Evolutionary conservation across 53 echinoderm and acorn worm genomes (phyloP), one percentile per base, ranked within the genome.

Genomic region (Apostichopus leukothele): DNA sequence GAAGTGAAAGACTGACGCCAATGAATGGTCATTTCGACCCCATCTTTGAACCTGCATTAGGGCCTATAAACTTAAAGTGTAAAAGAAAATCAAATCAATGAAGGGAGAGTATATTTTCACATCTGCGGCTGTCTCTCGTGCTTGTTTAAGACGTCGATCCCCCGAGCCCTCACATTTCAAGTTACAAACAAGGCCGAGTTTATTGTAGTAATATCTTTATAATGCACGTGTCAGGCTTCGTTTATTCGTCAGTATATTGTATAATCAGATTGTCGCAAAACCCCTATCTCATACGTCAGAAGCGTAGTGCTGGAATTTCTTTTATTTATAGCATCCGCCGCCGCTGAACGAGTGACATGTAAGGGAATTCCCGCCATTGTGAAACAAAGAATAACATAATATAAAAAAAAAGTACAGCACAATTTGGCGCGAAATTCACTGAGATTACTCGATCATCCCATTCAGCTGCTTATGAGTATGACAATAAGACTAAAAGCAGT

Each of bases 211-310:
- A 39, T 39, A 39, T 39, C 39, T 39, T 39, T 39, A 57, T 57
- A 57, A 19, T 16, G 18, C 71, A 71, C 71, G 71, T 71, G 71
- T 71, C 71, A n/a, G 71, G 71, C 71, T 71, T 71, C 71, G 71
- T 71, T 71, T 57, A 10, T 7, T 57, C 8, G 10, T 5, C 7
- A 57, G 7, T 7, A 1, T 10, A 57, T 57, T 57, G 57, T 57
- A 57, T 57, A 57, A 57, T 57, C 57, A 57, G 57, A 57, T 57
- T 39, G 39, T 57, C 57, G 57, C 57, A 71, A 71, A 71, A 81
- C 55, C 81, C 53, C 81, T 59, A 81, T 55, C 60, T 81, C 14
- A 54, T 81, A 81, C 81, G 81, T 81, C 81, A 81, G 81, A 81
- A 23, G 81, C 81, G 81, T 7, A 71, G 71, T 71, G 6, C 20